A percentile compares a stretch with the other conserved stretches of the same genome.
Evolutionary conservation across 1,140 invertebrate genomes (phyloP).

Genomic region (Brachionus manjavacas): DNA sequence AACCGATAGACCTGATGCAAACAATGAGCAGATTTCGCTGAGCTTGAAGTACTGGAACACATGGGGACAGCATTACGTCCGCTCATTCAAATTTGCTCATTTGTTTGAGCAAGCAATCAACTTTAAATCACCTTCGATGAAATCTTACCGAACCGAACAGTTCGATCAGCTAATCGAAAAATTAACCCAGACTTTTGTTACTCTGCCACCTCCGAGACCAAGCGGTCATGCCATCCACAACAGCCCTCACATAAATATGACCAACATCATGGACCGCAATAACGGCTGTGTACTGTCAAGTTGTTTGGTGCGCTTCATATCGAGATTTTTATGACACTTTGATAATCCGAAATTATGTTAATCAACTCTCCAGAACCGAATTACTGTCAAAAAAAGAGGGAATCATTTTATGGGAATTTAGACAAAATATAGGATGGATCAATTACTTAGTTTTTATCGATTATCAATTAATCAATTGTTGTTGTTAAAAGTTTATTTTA

Average conservation of each 20-base stretch:
- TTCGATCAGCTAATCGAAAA: constrained; percentile 28
- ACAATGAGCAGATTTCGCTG: constrained; percentile 12
- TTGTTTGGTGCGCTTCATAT: too few relatives aligned
- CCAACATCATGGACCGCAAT: constrained; percentile 36
- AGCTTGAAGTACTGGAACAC: constrained; percentile 16
- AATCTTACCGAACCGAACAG: neutral
- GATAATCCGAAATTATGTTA: too few relatives aligned
- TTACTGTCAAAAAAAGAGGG: too few relatives aligned
- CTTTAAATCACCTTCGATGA: constrained; percentile 40
- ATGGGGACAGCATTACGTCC: constrained; percentile 28
- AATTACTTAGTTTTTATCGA: too few relatives aligned
- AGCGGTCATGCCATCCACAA: neutral
- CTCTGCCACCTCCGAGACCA: constrained; percentile 15
- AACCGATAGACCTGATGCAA: neutral
- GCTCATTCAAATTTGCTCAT: constrained; percentile 34
- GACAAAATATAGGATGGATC: too few relatives aligned
- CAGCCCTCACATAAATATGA: neutral
- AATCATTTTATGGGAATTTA: too few relatives aligned
- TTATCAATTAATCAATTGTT: too few relatives aligned
- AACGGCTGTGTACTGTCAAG: constrained; percentile 22
- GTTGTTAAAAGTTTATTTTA: too few relatives aligned
- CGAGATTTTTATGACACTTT: too few relatives aligned
- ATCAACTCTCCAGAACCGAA: too few relatives aligned
- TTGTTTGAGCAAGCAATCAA: constrained; percentile 23
- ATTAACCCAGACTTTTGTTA: constrained; percentile 10